Conservation (phyloP, 2,888 invertebrate genomes). For the Agapostemon virescens region DNA sequence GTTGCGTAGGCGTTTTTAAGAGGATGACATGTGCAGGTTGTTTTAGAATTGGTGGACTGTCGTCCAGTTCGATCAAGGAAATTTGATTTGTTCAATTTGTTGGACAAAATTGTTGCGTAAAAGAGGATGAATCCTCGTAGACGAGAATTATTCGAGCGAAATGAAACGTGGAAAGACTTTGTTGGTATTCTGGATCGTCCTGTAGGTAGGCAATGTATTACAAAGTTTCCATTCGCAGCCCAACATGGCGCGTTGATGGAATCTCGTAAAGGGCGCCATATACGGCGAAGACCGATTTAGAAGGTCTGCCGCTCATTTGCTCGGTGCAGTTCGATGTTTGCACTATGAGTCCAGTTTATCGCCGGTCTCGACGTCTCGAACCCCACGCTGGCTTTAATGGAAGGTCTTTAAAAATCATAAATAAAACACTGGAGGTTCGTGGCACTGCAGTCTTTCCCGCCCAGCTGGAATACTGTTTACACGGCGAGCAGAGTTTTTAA, state of each 20-base stretch:
- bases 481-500: neutral
- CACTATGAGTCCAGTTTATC: slow-evolving; percentile 9
- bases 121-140: too few species aligned
- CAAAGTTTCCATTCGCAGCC: neutral
- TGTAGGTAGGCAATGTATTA: neutral
- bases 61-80: accelerated
- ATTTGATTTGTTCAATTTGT: neutral
- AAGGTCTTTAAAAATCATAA: slow-evolving; percentile 13
- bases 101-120: too few species aligned
- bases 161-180: neutral
- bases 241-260: slow-evolving; percentile 3
- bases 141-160: too few species aligned
- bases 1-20: neutral
- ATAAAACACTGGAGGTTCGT: neutral
- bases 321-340: slow-evolving; percentile 3
- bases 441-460: neutral
- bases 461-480: slow-evolving; percentile 4
- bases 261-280: slow-evolving; percentile 10
- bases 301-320: slow-evolving; percentile 11
- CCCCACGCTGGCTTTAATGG: slow-evolving; percentile 10
- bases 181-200: neutral
- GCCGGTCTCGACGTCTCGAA: slow-evolving; percentile 1
- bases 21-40: neutral
- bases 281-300: slow-evolving; percentile 15
- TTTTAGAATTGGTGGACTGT: neutral